Evolutionary conservation across 2,113 vertebrate genomes (phyloP).

Genomic region (Phalacrocorax aristotelis): DNA sequence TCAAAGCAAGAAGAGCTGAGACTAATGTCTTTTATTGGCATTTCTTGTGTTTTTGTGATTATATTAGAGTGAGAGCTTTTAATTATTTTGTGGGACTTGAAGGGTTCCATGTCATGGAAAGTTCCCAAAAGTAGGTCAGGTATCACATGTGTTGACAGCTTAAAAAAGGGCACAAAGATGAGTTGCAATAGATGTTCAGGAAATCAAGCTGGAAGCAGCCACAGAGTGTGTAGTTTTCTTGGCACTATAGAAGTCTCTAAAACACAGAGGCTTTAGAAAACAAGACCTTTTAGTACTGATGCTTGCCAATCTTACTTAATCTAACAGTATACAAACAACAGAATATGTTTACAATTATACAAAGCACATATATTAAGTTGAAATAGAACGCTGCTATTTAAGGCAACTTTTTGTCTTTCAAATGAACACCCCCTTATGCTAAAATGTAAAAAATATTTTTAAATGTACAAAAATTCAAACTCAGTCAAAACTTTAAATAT

Average conservation of each 20-base stretch:
- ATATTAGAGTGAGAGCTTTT: not conserved
- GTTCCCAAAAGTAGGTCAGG: slow-evolving; percentile 5
- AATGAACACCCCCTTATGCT: not conserved
- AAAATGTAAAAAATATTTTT: not conserved
- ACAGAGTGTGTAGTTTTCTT: not conserved
- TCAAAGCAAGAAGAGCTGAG: not conserved
- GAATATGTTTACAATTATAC: not conserved
- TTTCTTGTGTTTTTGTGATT: not conserved
- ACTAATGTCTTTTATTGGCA: not conserved
- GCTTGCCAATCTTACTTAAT: not conserved
- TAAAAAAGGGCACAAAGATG: not conserved
- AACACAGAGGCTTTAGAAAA: not conserved
- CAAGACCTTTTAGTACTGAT: not conserved
- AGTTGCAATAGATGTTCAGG: not conserved
- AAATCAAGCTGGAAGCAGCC: not conserved
- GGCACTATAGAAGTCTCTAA: not conserved
- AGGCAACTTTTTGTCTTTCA: not conserved
- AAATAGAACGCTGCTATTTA: not conserved
- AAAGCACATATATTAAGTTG: not conserved
- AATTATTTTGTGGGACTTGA: not conserved
- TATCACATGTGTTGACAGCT: not conserved
- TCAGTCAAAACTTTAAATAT: not conserved
- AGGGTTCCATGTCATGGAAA: not conserved
- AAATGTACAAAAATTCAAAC: not conserved
- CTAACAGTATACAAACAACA: not conserved